Base-by-base conservation (phyloP, 2,888 invertebrate species). In the Mimas tiliae region DNA sequence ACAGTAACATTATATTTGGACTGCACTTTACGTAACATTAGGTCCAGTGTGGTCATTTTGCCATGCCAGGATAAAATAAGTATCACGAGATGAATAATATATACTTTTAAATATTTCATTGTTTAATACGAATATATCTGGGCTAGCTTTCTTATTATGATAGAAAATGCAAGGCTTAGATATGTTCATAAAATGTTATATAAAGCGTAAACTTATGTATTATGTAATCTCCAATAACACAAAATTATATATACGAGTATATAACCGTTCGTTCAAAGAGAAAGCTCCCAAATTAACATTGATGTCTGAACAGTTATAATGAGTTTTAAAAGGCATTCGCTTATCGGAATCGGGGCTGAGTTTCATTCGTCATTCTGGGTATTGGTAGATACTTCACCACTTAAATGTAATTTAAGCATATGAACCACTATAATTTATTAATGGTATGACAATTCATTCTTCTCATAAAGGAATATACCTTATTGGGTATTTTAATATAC, bases 311-410 rank as follows among this genome's bases (percentile, higher is more conserved):
- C 69, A 69, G 58, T 58, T 58, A 69, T 75, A 76, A 78, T 76
- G 74, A 74, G 74, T 77, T 74, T 79, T 68, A 27, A 71, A 76
- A 77, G 75, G 76, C 77, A 77, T 79, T 78, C 73, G 67, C 74
- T 80, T 82, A 82, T 82, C 80, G 64, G 63, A 63, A 69, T 47
- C 21, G 55, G 16, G 16, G 9, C 14, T 47, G 33, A 66, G 72
- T 69, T 69, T 72, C 74, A 74, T 75, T 69, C 67, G 66, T 73
- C 73, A 70, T 53, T 66, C 52, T 34, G 62, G 9, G 42, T 55
- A 58, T 58, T 58, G 42, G 58, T 58, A 19, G 55, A 58, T 58
- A 53, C 53, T 33, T 8, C 12, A 58, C 58, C 58, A 58, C 58
- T 58, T 58, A 58, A 58, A 58, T 12, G 58, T 58, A 58, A 58